phyloP scores from a whole-genome alignment of 2,888 invertebrate genomes.

The Ecdyonurus torrentis region DNA sequence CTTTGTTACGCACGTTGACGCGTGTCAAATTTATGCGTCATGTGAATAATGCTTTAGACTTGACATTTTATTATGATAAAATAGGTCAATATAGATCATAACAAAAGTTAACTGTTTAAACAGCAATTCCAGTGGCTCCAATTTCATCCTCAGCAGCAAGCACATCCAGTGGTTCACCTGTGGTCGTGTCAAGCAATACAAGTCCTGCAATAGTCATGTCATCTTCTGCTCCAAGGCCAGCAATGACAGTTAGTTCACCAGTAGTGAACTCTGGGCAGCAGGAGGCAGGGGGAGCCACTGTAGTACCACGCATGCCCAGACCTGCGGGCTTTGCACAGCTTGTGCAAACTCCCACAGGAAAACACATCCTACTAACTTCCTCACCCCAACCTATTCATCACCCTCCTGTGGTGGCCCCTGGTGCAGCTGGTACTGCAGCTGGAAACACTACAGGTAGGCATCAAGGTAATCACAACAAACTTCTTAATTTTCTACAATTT shows the following conservation, averaged over 20 bases:
- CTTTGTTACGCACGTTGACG: no score
- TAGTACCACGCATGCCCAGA: constrained; percentile 1
- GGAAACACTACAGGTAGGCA: constrained; percentile 21
- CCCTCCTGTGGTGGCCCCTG: constrained; percentile 3
- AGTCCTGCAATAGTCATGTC: constrained; percentile 19
- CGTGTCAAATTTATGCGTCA: no score
- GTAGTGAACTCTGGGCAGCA: constrained; percentile 22
- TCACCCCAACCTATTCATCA: constrained; percentile 22
- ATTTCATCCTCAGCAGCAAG: constrained; percentile 5
- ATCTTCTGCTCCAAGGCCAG: constrained; percentile 26
- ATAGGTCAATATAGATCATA: no score
- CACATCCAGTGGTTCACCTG: constrained; percentile 17
- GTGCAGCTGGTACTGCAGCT: constrained; percentile 2
- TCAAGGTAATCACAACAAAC: neutral
- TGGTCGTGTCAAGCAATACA: neutral
- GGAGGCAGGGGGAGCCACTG: constrained; percentile 14
- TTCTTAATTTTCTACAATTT: neutral
- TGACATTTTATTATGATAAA: no score
- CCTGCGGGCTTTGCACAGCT: constrained; percentile 38
- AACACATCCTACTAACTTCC: constrained; percentile 46
- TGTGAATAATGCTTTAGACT: no score
- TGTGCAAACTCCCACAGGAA: constrained; percentile 51
- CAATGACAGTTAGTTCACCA: constrained; percentile 21
- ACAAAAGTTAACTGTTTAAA: no score
- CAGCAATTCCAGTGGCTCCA: neutral